These are phyloP conservation scores for Orientallactaga bullata DNA, from an alignment of 2,113 vertebrate genomes.

Conservation along the genomic window DNA sequence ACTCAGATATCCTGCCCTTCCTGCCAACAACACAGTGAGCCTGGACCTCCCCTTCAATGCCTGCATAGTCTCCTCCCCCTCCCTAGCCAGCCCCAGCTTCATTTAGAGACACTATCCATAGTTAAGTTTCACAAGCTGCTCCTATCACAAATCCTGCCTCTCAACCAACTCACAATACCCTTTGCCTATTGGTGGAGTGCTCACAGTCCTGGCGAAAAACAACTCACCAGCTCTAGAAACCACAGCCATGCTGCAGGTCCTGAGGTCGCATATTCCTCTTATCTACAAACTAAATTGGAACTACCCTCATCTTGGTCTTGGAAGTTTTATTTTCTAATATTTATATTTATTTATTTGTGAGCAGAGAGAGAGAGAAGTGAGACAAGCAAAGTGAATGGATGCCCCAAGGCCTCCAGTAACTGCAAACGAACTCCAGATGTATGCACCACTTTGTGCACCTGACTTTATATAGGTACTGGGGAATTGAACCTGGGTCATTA, in stretches of 20 bases:
- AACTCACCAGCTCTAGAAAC: neutral
- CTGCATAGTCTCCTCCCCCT: neutral
- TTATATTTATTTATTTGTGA: too few species aligned
- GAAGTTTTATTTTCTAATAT: too few species aligned
- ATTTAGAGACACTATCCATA: too few species aligned
- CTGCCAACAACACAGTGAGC: neutral
- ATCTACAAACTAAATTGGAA: neutral
- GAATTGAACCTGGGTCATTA: too few species aligned
- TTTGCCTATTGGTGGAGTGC: neutral
- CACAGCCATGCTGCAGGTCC: neutral
- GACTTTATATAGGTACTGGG: too few species aligned
- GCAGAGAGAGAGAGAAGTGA: too few species aligned
- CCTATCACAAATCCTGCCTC: neutral
- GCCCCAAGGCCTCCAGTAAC: too few species aligned
- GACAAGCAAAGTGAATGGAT: too few species aligned
- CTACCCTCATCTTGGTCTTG: too few species aligned
- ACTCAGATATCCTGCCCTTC: neutral
- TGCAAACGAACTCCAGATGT: too few species aligned
- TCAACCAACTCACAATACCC: neutral
- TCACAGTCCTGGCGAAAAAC: neutral
- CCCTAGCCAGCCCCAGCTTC: neutral
- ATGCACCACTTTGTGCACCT: too few species aligned
- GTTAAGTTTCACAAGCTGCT: neutral
- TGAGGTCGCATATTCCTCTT: neutral
- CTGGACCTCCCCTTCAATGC: neutral